Percentiles rank a stretch among this genome's conserved stretches.
phyloP scores from a whole-genome alignment of 2,797 vertebrate genomes.

The Danio tinwini region DNA sequence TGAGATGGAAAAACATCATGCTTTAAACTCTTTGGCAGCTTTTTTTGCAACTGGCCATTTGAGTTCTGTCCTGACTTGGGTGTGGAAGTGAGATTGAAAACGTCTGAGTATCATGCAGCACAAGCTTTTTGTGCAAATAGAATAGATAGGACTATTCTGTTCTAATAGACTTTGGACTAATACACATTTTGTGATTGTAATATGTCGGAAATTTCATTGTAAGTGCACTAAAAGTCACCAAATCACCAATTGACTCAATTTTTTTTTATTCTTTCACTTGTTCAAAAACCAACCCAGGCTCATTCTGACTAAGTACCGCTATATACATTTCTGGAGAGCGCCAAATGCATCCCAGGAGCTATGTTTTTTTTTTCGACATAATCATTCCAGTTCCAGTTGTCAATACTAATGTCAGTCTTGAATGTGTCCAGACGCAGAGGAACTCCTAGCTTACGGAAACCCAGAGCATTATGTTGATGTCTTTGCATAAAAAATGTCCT shows the following conservation, averaged over 20 bases:
- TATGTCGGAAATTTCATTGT: neutral
- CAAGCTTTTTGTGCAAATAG: no score
- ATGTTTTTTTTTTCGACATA: neutral
- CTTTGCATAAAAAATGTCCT: constrained; percentile 10
- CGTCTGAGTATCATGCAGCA: neutral
- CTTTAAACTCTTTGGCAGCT: constrained; percentile 7
- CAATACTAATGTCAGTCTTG: constrained; percentile 14
- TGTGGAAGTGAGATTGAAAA: neutral
- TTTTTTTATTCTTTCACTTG: no score
- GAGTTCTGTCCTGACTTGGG: neutral
- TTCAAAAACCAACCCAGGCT: no score
- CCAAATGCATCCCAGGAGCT: no score
- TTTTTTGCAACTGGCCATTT: neutral
- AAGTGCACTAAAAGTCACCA: neutral
- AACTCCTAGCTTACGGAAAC: constrained; percentile 21
- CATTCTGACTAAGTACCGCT: no score
- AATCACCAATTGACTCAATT: neutral
- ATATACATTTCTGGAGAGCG: no score
- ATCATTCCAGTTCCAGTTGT: constrained; percentile 27
- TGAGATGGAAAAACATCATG: constrained; percentile 13
- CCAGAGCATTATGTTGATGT: constrained; percentile 8
- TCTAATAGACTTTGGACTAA: neutral
- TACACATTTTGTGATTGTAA: neutral
- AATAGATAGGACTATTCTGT: no score
- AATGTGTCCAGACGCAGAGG: constrained; percentile 28